phyloP scores from a whole-genome alignment of 2,113 vertebrate species.

The Planiliza haematocheilus region DNA sequence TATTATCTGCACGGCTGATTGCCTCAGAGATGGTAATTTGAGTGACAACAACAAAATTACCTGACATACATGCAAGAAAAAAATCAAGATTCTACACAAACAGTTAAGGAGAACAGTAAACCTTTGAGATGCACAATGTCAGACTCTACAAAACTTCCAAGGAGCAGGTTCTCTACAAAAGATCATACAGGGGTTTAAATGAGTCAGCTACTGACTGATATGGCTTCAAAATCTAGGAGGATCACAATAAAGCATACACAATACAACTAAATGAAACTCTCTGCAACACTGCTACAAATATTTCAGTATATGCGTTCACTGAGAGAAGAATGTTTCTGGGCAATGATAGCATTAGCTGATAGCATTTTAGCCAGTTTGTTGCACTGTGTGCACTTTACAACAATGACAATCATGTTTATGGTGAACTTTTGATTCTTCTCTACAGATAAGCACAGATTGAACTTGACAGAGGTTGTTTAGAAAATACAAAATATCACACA shows the following conservation, averaged over 20 bases:
- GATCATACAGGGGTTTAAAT: too few species aligned
- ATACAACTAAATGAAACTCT: not conserved
- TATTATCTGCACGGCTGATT: not conserved
- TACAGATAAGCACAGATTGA: not conserved
- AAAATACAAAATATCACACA: not conserved
- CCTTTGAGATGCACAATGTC: not conserved
- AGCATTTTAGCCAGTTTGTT: too few species aligned
- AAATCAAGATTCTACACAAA: constrained; percentile 1
- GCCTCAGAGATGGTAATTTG: not conserved
- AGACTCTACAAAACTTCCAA: not conserved
- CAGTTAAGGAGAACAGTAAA: not conserved
- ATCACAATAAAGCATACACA: not conserved
- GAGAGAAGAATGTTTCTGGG: too few species aligned
- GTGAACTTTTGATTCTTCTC: too few species aligned
- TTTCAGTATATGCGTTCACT: too few species aligned
- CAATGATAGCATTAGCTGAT: too few species aligned
- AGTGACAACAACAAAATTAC: constrained; percentile 14
- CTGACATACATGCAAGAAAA: not conserved
- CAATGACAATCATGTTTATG: too few species aligned
- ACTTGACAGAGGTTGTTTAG: constrained; percentile 3
- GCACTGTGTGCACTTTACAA: too few species aligned
- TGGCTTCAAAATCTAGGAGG: not conserved
- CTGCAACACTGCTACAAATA: not conserved
- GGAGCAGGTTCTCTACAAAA: too few species aligned
- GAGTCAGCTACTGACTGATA: not conserved